Evolutionary conservation across 2,888 invertebrate genomes (phyloP).

Genomic region (Cylindroiulus punctatus): DNA sequence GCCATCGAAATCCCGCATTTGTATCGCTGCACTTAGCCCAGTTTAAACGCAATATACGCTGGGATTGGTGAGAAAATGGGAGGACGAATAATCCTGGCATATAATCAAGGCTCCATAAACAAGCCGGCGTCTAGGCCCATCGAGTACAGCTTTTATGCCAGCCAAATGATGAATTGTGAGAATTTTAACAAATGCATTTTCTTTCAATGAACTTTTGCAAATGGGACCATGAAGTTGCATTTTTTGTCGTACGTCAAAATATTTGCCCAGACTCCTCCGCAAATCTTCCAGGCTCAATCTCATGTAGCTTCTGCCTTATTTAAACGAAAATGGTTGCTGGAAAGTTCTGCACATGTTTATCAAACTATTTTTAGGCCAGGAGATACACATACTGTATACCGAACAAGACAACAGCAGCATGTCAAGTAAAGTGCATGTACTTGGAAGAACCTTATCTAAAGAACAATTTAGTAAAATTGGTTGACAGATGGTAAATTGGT

Average conservation of each 20-base stretch:
- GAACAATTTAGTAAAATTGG: too few species aligned
- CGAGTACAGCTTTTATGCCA: background rate
- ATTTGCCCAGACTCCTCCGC: background rate
- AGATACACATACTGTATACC: too few species aligned
- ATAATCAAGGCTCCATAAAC: constrained; percentile 15
- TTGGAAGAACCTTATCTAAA: too few species aligned
- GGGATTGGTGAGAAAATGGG: background rate
- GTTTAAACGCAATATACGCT: background rate
- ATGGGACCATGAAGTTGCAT: constrained; percentile 21
- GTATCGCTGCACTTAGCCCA: background rate
- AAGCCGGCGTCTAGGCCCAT: background rate
- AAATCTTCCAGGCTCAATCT: background rate
- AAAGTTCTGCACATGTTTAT: too few species aligned
- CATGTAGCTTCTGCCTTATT: background rate
- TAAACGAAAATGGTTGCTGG: background rate
- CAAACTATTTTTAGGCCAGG: too few species aligned
- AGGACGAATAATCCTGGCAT: background rate
- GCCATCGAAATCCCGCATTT: constrained; percentile 10
- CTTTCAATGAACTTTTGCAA: background rate
- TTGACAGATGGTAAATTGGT: too few species aligned
- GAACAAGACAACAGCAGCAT: too few species aligned
- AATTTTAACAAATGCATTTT: constrained; percentile 13
- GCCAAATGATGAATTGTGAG: constrained; percentile 13
- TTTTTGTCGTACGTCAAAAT: background rate
- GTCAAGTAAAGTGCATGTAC: too few species aligned